Conservation (phyloP, 2,113 vertebrate genomes). For the Dunckerocampus dactyliophorus region DNA sequence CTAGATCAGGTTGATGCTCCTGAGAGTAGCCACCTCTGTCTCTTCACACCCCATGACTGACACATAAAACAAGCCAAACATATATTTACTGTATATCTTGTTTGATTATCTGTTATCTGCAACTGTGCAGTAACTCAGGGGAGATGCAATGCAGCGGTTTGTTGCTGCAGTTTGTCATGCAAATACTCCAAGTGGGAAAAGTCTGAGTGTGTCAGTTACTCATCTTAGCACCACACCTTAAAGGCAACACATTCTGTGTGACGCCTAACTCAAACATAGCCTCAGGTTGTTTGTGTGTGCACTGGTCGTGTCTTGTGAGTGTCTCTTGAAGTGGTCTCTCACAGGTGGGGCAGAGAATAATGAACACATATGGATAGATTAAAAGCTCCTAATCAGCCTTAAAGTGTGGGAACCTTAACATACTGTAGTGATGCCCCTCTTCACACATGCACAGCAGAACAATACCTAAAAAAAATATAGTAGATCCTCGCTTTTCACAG, state of each 20-base stretch:
- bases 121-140: neutral
- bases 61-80: slow-evolving; percentile 38
- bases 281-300: slow-evolving; percentile 44
- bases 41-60: slow-evolving; percentile 53
- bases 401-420: slow-evolving; percentile 38
- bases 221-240: slow-evolving; percentile 50
- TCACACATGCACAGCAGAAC: slow-evolving; percentile 19
- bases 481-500: too few relatives aligned
- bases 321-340: slow-evolving; percentile 42
- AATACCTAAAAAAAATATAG: too few relatives aligned
- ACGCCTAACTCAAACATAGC: slow-evolving; percentile 58
- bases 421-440: slow-evolving; percentile 11
- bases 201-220: slow-evolving; percentile 54
- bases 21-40: slow-evolving; percentile 60
- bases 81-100: slow-evolving; percentile 24
- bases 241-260: slow-evolving; percentile 45
- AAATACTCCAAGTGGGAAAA: slow-evolving; percentile 57
- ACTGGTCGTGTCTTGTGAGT: slow-evolving; percentile 55
- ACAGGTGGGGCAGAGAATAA: slow-evolving; percentile 28
- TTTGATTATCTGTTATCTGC: neutral
- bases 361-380: slow-evolving; percentile 48
- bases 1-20: slow-evolving; percentile 67
- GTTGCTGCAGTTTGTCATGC: slow-evolving; percentile 52
- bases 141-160: slow-evolving; percentile 10
- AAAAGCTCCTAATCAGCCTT: slow-evolving; percentile 54